Conservation (phyloP, 1,140 invertebrate genomes). For the Centruroides vittatus region DNA sequence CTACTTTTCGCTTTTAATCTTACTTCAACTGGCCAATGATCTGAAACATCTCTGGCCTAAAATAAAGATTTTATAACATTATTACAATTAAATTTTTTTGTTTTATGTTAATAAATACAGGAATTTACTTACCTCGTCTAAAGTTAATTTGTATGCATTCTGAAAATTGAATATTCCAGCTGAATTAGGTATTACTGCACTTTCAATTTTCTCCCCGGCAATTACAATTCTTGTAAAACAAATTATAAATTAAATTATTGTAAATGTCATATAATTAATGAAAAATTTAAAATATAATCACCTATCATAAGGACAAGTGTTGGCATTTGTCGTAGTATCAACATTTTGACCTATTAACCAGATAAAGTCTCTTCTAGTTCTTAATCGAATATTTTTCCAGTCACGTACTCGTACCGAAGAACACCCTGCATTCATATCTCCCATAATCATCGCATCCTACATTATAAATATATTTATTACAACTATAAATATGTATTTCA, state of each 20-base stretch:
- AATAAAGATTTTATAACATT: no score
- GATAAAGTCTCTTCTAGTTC: slow-evolving; percentile 7
- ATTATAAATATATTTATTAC: not conserved
- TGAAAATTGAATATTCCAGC: slow-evolving; percentile 3
- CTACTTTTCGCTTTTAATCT: slow-evolving; percentile 6
- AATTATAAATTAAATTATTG: no score
- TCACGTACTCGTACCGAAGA: slow-evolving; percentile 4
- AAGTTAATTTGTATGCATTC: slow-evolving; percentile 2
- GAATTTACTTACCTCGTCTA: not conserved
- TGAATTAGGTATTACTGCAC: slow-evolving; percentile 6
- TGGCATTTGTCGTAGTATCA: slow-evolving; percentile 3
- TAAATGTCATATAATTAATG: no score
- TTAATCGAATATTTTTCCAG: slow-evolving; percentile 6
- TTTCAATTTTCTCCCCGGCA: slow-evolving; percentile 8
- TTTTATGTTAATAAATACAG: no score
- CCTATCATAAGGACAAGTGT: slow-evolving; percentile 12
- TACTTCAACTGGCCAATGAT: slow-evolving; percentile 11
- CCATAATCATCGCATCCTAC: slow-evolving; percentile 12
- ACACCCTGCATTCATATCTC: slow-evolving; percentile 11
- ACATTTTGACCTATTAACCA: slow-evolving; percentile 9
- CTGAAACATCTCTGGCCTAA: slow-evolving; percentile 5
- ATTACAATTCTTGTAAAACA: slow-evolving; percentile 4
- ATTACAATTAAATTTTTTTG: no score
- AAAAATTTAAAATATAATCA: not conserved
- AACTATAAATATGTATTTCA: no score